A percentile compares a stretch with the other conserved stretches of the same genome.
These are phyloP conservation scores for Drosophila subobscura DNA, from an alignment of 1,140 invertebrate species.

Conservation along the genomic window DNA sequence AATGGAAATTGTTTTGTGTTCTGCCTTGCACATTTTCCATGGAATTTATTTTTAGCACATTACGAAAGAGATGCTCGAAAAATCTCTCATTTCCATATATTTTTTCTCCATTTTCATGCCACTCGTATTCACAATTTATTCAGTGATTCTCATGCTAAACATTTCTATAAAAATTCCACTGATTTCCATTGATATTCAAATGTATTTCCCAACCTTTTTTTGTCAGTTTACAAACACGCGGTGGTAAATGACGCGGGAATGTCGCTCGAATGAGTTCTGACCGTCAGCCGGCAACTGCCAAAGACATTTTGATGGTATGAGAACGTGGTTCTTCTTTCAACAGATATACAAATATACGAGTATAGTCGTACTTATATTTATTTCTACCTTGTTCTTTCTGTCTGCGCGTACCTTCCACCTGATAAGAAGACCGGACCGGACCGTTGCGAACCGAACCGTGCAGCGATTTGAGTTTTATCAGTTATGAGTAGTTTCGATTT, in stretches of 20 bases:
- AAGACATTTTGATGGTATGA: conserved; percentile 18
- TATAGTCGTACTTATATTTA: conserved; percentile 6
- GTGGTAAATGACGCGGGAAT: not conserved
- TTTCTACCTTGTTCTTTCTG: conserved; percentile 26
- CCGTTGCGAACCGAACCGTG: not conserved
- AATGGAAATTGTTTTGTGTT: conserved; percentile 27
- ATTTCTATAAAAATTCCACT: not conserved
- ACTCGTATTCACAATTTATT: too few species aligned
- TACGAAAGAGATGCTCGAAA: conserved; percentile 57
- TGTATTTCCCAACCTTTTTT: conserved; percentile 31
- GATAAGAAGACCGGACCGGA: conserved; percentile 34
- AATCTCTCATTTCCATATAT: conserved; percentile 7
- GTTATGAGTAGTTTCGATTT: conserved; percentile 46
- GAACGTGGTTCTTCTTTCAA: conserved; percentile 39
- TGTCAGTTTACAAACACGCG: conserved; percentile 23
- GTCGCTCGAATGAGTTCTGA: not conserved
- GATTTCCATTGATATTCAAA: not conserved
- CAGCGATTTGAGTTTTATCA: conserved; percentile 50
- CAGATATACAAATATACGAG: conserved; percentile 8
- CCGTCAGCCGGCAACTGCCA: conserved; percentile 41
- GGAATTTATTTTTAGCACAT: conserved; percentile 71
- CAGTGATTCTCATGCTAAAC: too few species aligned
- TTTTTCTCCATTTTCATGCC: conserved; percentile 1
- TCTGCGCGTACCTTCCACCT: conserved; percentile 8
- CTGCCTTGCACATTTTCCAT: conserved; percentile 70